Evolutionary conservation across 2,797 vertebrate genomes (phyloP), one percentile per base, ranked within the genome.

Genomic region (Hemibagrus guttatus): DNA sequence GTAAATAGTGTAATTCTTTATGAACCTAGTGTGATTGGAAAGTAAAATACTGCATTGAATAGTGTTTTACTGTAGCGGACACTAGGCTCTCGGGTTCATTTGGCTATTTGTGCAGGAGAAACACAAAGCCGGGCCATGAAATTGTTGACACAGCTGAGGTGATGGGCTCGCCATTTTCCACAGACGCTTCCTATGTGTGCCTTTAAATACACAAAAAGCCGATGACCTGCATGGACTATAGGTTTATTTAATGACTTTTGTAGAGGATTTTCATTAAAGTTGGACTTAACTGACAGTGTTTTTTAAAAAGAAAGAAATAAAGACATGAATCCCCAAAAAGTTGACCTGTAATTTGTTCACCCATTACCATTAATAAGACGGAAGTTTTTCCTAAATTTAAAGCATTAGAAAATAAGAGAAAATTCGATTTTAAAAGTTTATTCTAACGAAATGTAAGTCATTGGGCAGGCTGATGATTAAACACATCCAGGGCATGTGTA

Each of bases 111-210:
- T 90, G 82, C 66, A 74, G 79, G 61, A 87, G 91, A 89, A 90
- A 86, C 84, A 78, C 63, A 68, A 82, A 68, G 59, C 71, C 39
- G 59, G 81, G 86, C 83, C 83, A 87, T 64, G 56, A 69, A 71
- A 64, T 54, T 90, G 90, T 92, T 92, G 91, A 86, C 89, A 90
- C 90, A 90, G 87, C 87, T 92, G 92, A 93, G 90, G 88, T 91
- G 90, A 91, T 68, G 88, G 85, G 90, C 90, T 91, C 81, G 83
- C 85, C 87, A 90, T 90, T 92, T 90, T 87, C 89, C 88, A 81
- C 81, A 61, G n/a, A 49, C 39, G 49, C 35, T 58, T 80, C 61
- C 52, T 26, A 46, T 59, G 68, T 61, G 52, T 81, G 42, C 54
- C n/a, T 46, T 54, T 59, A 71, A 64, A 85, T 52, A 31, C 28